Evolutionary conservation across 2,113 vertebrate species (phyloP).

Genomic region (Arenaria interpres): DNA sequence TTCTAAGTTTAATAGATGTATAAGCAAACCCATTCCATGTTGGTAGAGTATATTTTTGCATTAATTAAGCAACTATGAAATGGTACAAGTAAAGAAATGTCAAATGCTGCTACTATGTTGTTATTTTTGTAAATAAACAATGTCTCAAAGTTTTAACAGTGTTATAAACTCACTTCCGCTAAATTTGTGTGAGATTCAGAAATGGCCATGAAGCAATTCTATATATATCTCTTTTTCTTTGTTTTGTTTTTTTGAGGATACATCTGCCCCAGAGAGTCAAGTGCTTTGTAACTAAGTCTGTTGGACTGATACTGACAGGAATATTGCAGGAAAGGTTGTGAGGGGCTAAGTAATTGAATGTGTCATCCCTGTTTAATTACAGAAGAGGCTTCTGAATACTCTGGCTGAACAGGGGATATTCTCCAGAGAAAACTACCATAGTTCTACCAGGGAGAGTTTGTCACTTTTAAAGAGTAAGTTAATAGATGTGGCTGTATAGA

Average conservation of each 20-base stretch:
- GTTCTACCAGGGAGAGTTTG: not conserved
- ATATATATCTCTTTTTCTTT: accelerated
- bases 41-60: slow-evolving; percentile 44
- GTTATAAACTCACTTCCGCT: slow-evolving; percentile 16
- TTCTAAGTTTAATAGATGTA: not conserved
- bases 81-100: slow-evolving; percentile 24
- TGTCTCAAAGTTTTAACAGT: not conserved
- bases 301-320: not conserved
- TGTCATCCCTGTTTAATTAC: not conserved
- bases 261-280: not conserved
- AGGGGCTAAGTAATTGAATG: not conserved
- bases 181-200: not conserved
- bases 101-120: slow-evolving; percentile 23
- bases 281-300: not conserved
- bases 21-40: not conserved
- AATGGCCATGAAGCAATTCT: not conserved
- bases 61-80: slow-evolving; percentile 17
- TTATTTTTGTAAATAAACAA: slow-evolving; percentile 70
- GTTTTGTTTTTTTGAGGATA: not conserved
- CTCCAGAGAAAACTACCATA: not conserved
- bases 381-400: not conserved
- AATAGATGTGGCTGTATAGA: not conserved
- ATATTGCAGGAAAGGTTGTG: not conserved
- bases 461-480: not conserved
- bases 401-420: not conserved